A percentile compares a stretch with the other conserved stretches of the same genome.
Evolutionary conservation across 1,140 invertebrate genomes (phyloP).

Genomic region (Trachymyrmex septentrionalis): DNA sequence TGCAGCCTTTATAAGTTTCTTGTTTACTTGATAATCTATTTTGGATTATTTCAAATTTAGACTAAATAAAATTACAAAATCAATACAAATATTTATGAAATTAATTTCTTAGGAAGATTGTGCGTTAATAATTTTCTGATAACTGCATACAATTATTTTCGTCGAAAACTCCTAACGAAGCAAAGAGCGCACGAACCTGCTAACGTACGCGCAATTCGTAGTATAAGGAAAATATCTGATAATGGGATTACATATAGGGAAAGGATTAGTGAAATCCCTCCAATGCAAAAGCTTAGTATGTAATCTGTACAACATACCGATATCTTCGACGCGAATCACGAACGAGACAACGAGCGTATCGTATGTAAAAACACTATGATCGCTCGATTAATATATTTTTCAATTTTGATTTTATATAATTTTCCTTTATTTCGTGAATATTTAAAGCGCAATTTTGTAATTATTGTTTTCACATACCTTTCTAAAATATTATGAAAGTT

Average conservation of each 20-base stretch:
- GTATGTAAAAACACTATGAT: background rate
- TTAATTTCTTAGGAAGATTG: background rate
- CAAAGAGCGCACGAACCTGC: constrained; percentile 7
- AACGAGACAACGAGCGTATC: background rate
- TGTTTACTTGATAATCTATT: background rate
- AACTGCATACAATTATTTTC: constrained; percentile 15
- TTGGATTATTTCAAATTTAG: background rate
- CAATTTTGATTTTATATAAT: background rate
- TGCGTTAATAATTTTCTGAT: background rate
- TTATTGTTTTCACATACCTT: background rate
- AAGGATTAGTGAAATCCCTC: constrained; percentile 83
- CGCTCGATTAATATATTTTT: constrained; percentile 3
- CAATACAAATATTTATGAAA: background rate
- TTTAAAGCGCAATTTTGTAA: background rate
- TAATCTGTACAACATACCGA: constrained; percentile 66
- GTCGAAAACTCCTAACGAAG: background rate
- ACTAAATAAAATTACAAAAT: constrained; percentile 14
- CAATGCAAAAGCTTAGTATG: constrained; percentile 78
- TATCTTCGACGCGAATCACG: constrained; percentile 63
- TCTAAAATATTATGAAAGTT: background rate
- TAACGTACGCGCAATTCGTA: constrained; percentile 24
- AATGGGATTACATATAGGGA: constrained; percentile 79
- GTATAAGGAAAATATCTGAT: constrained; percentile 77
- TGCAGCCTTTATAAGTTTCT: background rate
- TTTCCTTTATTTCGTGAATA: background rate